A percentile compares a stretch with the other conserved stretches of the same genome.
Conservation (phyloP, 2,113 vertebrate species). For the Alectura lathami region DNA sequence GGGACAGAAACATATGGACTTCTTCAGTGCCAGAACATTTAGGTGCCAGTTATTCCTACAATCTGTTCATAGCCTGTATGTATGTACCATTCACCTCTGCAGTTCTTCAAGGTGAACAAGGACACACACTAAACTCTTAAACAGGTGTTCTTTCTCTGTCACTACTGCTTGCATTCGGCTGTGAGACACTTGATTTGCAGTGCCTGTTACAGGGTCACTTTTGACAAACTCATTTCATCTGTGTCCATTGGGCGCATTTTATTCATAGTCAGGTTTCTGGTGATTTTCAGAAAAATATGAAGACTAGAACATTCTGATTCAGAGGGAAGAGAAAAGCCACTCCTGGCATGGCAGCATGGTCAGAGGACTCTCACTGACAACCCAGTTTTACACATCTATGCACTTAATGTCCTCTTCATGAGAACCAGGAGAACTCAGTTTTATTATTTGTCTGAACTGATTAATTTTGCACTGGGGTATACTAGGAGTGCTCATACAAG, state of each 20-base stretch:
- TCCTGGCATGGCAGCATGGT: rapidly evolving
- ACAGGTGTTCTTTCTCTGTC: not conserved
- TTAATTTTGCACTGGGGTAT: not conserved
- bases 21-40: not conserved
- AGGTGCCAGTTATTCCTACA: not conserved
- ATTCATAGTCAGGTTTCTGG: not conserved
- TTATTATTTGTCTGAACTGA: not conserved
- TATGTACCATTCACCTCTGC: not conserved
- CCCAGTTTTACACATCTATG: rapidly evolving
- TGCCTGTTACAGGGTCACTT: too few species aligned
- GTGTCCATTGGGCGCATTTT: not conserved
- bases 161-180: not conserved
- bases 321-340: not conserved
- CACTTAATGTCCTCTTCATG: not conserved
- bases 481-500: not conserved
- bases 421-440: not conserved
- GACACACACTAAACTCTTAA: not conserved
- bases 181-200: not conserved
- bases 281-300: not conserved
- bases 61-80: not conserved
- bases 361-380: not conserved
- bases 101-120: not conserved
- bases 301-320: not conserved
- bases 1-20: not conserved
- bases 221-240: not conserved